Evolutionary conservation across 2,113 vertebrate species (phyloP).

Genomic region (Chionomys nivalis): DNA sequence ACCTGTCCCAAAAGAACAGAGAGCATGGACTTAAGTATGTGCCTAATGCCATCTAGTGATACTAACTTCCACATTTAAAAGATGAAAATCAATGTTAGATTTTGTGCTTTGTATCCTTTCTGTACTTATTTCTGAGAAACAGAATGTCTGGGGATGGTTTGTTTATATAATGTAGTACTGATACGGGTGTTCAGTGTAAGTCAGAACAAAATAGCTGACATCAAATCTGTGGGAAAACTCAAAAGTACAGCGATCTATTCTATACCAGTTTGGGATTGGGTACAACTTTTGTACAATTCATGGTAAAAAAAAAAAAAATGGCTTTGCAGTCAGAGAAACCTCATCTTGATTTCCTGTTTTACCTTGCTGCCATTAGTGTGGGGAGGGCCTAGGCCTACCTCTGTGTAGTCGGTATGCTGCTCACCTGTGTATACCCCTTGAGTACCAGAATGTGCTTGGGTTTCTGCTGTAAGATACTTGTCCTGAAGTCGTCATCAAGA

Average conservation of each 20-base stretch:
- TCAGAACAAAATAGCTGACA: not conserved
- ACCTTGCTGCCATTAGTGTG: not conserved
- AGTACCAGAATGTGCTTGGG: not conserved
- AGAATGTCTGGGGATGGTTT: not conserved
- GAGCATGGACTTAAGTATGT: too few relatives aligned
- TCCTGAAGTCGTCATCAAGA: too few relatives aligned
- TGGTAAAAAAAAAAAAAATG: too few relatives aligned
- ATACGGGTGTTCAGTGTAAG: not conserved
- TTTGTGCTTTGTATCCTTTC: not conserved
- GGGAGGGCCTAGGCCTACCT: too few relatives aligned
- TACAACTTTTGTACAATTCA: not conserved
- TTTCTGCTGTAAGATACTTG: not conserved
- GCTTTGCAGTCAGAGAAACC: not conserved
- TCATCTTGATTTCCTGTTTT: not conserved
- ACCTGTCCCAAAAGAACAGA: too few relatives aligned
- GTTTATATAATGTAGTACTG: not conserved
- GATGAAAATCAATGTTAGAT: not conserved
- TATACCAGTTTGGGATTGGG: not conserved
- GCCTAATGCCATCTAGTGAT: not conserved
- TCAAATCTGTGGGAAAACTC: not conserved
- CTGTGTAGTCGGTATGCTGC: accelerated
- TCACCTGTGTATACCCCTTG: not conserved
- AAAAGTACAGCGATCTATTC: not conserved
- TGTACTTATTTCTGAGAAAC: not conserved
- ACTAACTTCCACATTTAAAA: not conserved